Base-by-base conservation (phyloP, 2,797 vertebrate genomes). In the Enteromius fasciolatus region DNA sequence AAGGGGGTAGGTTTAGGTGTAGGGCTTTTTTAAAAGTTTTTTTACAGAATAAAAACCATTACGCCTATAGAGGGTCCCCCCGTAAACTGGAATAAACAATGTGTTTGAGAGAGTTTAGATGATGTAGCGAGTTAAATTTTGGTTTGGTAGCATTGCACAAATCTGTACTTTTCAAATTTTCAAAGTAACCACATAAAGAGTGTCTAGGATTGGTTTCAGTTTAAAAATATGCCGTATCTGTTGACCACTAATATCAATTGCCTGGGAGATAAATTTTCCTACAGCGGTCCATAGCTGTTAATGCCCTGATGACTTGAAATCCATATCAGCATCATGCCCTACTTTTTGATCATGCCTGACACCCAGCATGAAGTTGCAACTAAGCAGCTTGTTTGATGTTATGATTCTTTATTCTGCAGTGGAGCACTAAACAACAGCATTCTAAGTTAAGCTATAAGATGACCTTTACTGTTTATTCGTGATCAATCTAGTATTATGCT, bases 401-500 rank as follows among this genome's bases (percentile, higher is more conserved):
- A 54, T 23, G 15, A 77, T 64, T 77, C 59, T 59, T 1, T 23
- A n/a, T 64, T 5, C 23, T 77, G 10, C 39, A 61, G 44, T 36
- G 68, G 3, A 48, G 2, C 25, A n/a, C 25, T 20, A 77, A 76
- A 76, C 63, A 57, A 48, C 2, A 48, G 17, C 25, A 33, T 25
- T 73, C 28, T n/a, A 25, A 48, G 59, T 64, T 46, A 66, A 67
- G 4, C 12, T 54, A 75, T 57, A 61, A 23, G 20, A 75, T 33
- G 31, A 50, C 20, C 39, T 70, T 69, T 48, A 36, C 12, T 69
- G 59, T 77, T 54, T 25, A 28, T 46, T 69, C 39, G 41, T 52
- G 41, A 77, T 70, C 52, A 61, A 20, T 77, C 41, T 20, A 33
- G 64, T 18, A 14, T 50, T 33, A 76, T 39, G 52, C 39, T 77